Evolutionary conservation across 2,888 invertebrate genomes (phyloP), one percentile per base, ranked within the genome.

Genomic region (Mystacides longicornis): DNA sequence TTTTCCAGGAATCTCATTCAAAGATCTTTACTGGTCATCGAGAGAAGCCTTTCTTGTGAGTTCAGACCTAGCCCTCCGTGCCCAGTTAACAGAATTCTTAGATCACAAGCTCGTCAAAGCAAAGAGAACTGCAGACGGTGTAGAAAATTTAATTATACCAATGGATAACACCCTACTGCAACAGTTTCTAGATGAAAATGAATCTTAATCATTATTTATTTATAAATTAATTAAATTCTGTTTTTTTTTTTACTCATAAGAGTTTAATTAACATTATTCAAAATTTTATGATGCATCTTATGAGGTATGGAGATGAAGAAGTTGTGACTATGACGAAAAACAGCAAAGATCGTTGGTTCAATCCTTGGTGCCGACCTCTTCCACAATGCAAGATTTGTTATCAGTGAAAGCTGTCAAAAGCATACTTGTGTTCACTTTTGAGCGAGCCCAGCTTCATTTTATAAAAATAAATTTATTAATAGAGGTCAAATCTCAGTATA

Each of bases 21-120:
- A 88, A 68, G 91, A 93, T 63, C 71, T 93, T 23, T 96, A 95
- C 70, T 83, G 85, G 60, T 79, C 83, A 62, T 89, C 92, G 64
- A 81, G 95, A 42, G 94, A 95, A 71, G 82, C 85, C 19, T 96
- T 97, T 71, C 76, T 96, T 33, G 96, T 94, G 0, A 96, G 93
- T 69, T 92, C 93, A 0, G 96, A 98, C 71, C 78, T 90, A 53
- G 93, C 93, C 0, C 72, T 98, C 56, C 81, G 94, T 62, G 89
- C 94, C 3, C 94, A 96, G 66, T 78, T 98, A 2, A 94, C 91
- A 0, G 98, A 98, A 73, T 98, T 97, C 72, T 75, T 91, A 49
- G 97, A 98, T 72, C 98, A 98, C 70, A 92, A 94, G 69, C 78
- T 98, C 64, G 83, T 96, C 3, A 88, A 85, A 69, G 82, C 82